A percentile compares a stretch with the other conserved stretches of the same genome.
phyloP scores from a whole-genome alignment of 2,888 invertebrate genomes.

The Drosophila antonietae region DNA sequence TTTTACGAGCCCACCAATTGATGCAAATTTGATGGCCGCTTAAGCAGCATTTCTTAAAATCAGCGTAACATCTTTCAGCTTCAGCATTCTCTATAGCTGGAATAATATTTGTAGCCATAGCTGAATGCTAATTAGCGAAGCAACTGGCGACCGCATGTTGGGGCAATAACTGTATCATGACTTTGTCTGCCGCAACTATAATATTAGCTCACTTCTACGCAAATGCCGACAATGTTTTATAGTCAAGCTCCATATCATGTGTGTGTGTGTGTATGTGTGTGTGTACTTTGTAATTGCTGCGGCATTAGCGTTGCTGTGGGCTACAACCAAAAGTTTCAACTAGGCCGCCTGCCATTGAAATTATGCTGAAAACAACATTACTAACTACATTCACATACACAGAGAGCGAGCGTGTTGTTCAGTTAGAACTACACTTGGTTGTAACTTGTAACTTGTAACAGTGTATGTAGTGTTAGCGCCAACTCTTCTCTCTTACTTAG shows the following conservation, averaged over 20 bases:
- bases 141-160: slow-evolving; percentile 13
- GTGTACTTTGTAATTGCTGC: slow-evolving; percentile 31
- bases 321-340: slow-evolving; percentile 50
- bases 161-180: slow-evolving; percentile 40
- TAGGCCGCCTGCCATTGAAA: slow-evolving; percentile 46
- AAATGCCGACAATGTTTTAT: slow-evolving; percentile 31
- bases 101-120: slow-evolving; percentile 33
- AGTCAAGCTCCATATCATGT: slow-evolving; percentile 6
- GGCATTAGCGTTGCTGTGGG: slow-evolving; percentile 38
- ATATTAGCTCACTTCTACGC: slow-evolving; percentile 57
- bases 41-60: slow-evolving; percentile 40
- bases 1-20: slow-evolving; percentile 52
- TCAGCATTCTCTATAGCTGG: not conserved
- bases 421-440: slow-evolving; percentile 11
- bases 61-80: slow-evolving; percentile 13
- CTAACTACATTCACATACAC: slow-evolving; percentile 25
- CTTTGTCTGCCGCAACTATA: slow-evolving; percentile 39
- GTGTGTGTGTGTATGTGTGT: too few relatives aligned
- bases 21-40: slow-evolving; percentile 53
- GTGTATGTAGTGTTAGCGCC: slow-evolving; percentile 9
- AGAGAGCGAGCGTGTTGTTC: not conserved
- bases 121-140: slow-evolving; percentile 53
- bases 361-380: slow-evolving; percentile 50
- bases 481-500: not conserved
- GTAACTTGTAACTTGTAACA: slow-evolving; percentile 5